Evolutionary conservation across 1,140 invertebrate genomes (phyloP), one percentile per base, ranked within the genome.

Genomic region (Idris sp.): DNA sequence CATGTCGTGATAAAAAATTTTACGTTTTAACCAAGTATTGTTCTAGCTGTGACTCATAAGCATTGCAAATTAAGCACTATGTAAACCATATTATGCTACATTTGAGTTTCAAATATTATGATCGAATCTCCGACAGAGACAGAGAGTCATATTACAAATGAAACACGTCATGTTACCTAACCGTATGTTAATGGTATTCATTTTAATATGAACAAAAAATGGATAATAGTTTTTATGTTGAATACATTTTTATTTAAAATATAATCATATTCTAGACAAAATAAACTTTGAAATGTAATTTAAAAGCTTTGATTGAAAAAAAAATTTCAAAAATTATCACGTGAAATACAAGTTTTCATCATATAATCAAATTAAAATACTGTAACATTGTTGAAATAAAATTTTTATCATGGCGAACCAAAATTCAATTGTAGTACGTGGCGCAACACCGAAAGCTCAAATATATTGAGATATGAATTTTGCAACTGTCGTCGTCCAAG

Each of bases 391-490:
- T n/a, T n/a, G n/a, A n/a, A n/a, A n/a, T n/a, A 48, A 67, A 56
- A 56, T 67, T 40, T 68, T 68, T 49, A 49, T 68, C 54, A 35
- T 68, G 38, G 19, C 16, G 38, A 43, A 38, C 14, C n/a, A 16
- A 56, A 74, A 56, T 53, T 58, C 33, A 67, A 74, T 76, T 81
- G 78, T 76, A 80, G 79, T 80, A 83, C 76, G 83, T 83, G 82
- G 76, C 58, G 64, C 61, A 64, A 81, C 79, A 82, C 68, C 54
- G 54, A 31, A 10, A 51, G 79, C 65, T 59, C 38, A 80, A 82
- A 84, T 81, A 82, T 58, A 83, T 84, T 83, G 82, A 75, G 26
- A 35, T 22, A 13, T n/a, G 56, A 75, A 69, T 75, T 59, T 69
- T 46, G 30, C 62, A 62, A 64, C 56, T 59, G 64, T 64, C 72